Conservation (phyloP, 1,140 invertebrate species). For the Aphaenogaster rudis region DNA sequence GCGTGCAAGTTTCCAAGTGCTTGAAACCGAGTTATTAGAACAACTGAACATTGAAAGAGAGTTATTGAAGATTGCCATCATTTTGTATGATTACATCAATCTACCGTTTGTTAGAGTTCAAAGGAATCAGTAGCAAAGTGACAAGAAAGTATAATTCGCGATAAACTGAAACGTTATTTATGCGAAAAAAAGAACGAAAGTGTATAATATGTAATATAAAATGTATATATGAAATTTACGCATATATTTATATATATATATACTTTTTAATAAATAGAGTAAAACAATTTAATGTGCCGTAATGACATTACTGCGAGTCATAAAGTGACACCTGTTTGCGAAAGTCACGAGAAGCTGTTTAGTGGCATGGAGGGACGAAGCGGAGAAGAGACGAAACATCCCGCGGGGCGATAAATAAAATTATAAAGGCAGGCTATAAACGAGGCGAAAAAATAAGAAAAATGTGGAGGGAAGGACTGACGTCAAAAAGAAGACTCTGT, state of each 20-base stretch:
- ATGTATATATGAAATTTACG: background rate
- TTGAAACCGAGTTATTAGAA: background rate
- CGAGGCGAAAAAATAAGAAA: conserved; percentile 14
- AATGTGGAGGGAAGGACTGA: conserved; percentile 13
- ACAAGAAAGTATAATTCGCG: background rate
- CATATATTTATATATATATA: background rate
- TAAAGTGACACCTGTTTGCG: conserved; percentile 59
- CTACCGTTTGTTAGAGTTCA: conserved; percentile 3
- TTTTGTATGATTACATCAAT: background rate
- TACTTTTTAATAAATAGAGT: conserved; percentile 36
- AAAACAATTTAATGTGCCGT: conserved; percentile 48
- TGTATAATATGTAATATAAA: background rate
- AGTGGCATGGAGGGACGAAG: background rate
- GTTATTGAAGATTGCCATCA: conserved; percentile 16
- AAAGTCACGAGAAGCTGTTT: conserved; percentile 50
- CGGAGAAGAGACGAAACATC: conserved; percentile 23
- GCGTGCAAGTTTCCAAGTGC: background rate
- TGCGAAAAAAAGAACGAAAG: background rate
- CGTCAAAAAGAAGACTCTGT: background rate
- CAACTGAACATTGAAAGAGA: background rate
- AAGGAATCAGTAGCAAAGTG: background rate
- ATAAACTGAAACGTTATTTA: background rate
- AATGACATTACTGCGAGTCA: conserved; percentile 19
- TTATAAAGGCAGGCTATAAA: conserved; percentile 21
- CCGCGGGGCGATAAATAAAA: conserved; percentile 61